Evolutionary conservation across 2,888 invertebrate genomes (phyloP).

Genomic region (Adela reaumurella): DNA sequence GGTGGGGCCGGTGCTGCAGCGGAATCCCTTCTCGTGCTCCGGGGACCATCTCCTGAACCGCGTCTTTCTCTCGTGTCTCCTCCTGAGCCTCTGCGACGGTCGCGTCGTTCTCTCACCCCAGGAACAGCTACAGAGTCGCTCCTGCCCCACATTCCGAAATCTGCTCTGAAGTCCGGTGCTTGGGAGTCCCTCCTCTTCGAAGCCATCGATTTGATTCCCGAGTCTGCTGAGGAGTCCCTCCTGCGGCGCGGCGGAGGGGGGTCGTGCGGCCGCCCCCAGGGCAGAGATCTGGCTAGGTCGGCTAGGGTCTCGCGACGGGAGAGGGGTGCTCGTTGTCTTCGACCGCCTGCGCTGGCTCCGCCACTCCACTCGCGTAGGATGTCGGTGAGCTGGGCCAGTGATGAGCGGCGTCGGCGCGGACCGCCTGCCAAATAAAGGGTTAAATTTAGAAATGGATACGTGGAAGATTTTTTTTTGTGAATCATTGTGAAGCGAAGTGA

Average conservation of each 20-base stretch:
- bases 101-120: conserved; percentile 41
- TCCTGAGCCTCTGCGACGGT: conserved; percentile 60
- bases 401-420: conserved; percentile 75
- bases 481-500: no score
- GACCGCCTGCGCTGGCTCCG: conserved; percentile 38
- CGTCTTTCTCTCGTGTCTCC: conserved; percentile 57
- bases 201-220: conserved; percentile 73
- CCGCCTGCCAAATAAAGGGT: no score
- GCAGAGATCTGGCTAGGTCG: conserved; percentile 79
- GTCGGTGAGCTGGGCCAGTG: conserved; percentile 84
- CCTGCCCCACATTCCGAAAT: conserved; percentile 68
- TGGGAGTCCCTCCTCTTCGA: conserved; percentile 73
- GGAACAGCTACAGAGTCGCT: no score
- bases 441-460: no score
- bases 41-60: conserved; percentile 66
- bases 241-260: conserved; percentile 63
- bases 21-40: conserved; percentile 69
- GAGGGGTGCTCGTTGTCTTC: conserved; percentile 62
- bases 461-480: no score
- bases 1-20: conserved; percentile 49
- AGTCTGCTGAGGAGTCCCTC: conserved; percentile 85
- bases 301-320: conserved; percentile 84
- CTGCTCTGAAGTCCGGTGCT: conserved; percentile 63
- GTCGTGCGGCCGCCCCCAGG: conserved; percentile 68
- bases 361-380: conserved; percentile 85